phyloP scores from a whole-genome alignment of 2,888 invertebrate genomes.

The Neria commutata region DNA sequence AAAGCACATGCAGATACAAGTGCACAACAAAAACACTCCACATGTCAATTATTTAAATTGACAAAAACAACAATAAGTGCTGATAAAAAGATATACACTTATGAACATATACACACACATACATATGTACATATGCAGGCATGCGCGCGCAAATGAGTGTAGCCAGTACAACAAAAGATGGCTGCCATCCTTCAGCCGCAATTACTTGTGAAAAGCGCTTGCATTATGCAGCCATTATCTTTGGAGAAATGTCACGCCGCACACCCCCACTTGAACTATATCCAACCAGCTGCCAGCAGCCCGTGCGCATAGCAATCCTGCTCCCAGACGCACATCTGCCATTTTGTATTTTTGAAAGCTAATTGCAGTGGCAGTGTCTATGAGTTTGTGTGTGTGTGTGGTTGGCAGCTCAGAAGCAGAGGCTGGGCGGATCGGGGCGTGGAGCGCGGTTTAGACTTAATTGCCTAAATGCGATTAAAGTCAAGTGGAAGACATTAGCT shows the following conservation, averaged over 20 bases:
- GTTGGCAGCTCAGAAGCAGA: no score
- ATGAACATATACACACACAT: background rate
- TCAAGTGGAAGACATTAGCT: slow-evolving; percentile 56
- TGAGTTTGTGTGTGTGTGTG: background rate
- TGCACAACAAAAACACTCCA: slow-evolving; percentile 11
- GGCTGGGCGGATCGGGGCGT: no score
- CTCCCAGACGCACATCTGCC: slow-evolving; percentile 1
- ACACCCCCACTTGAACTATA: slow-evolving; percentile 2
- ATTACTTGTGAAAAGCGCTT: slow-evolving; percentile 26
- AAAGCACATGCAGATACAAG: background rate
- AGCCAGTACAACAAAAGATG: slow-evolving; percentile 9
- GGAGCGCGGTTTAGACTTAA: slow-evolving; percentile 41
- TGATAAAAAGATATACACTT: background rate
- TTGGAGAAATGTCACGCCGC: slow-evolving; percentile 20
- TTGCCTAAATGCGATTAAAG: slow-evolving; percentile 60
- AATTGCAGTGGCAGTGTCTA: slow-evolving; percentile 7
- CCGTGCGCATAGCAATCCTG: background rate
- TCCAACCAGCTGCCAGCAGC: background rate
- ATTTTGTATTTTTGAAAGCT: slow-evolving; percentile 11
- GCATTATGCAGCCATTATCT: slow-evolving; percentile 26
- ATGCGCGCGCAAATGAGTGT: slow-evolving; percentile 11
- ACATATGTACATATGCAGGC: background rate
- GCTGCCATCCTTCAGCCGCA: slow-evolving; percentile 13
- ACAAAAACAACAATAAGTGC: slow-evolving; percentile 17
- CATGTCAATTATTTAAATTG: slow-evolving; percentile 27